Conservation (phyloP, 92 coral and sea anemone species). For the Paragorgia papillata region DNA sequence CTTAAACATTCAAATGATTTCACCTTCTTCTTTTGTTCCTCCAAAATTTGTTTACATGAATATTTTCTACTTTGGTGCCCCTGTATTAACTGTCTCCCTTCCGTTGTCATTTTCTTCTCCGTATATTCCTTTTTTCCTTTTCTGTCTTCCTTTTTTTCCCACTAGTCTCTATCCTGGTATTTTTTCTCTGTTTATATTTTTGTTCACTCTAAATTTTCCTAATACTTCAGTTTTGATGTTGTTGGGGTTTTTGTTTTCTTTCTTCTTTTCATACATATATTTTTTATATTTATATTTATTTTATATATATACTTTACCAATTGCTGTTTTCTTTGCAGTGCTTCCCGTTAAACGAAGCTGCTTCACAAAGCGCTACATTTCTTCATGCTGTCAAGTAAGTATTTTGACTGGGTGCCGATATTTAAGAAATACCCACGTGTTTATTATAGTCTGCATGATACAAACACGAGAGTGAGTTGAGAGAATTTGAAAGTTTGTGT, state of each 20-base stretch:
- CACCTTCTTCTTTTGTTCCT: no score
- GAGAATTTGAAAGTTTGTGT: no score
- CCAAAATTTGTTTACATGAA: no score
- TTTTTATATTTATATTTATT: slow-evolving; percentile 14
- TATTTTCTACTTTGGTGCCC: no score
- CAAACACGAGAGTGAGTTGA: not conserved
- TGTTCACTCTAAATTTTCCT: slow-evolving; percentile 49
- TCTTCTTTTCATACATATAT: not conserved
- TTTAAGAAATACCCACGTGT: no score
- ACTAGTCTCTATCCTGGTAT: not conserved
- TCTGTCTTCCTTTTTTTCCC: not conserved
- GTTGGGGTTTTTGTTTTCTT: no score
- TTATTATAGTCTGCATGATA: not conserved
- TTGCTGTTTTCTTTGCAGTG: not conserved
- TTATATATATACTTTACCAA: not conserved
- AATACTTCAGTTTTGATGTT: no score
- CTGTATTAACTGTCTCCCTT: no score
- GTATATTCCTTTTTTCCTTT: slow-evolving; percentile 25
- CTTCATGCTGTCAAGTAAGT: slow-evolving; percentile 44
- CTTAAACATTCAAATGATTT: no score
- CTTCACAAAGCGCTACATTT: slow-evolving; percentile 34
- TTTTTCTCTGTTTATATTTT: not conserved
- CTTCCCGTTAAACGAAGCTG: slow-evolving; percentile 23
- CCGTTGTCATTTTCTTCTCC: not conserved
- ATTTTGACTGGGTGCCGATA: no score